Evolutionary conservation across 2,888 invertebrate genomes (phyloP), one percentile per base, ranked within the genome.

Genomic region (Caenorhabditis drosophilae): DNA sequence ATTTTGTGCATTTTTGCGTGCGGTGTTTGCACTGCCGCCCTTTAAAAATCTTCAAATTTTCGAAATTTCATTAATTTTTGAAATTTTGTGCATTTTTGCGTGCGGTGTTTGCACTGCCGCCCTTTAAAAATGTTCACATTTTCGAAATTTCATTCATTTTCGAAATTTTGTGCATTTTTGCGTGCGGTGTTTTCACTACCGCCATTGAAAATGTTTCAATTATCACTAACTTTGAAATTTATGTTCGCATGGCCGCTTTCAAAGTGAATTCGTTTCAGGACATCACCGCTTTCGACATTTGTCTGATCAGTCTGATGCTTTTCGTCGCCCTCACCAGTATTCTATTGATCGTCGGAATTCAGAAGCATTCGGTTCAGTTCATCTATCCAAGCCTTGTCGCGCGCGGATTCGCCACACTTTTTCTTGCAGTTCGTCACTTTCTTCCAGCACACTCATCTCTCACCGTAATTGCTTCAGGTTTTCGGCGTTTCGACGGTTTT

Each of bases 401-500:
- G 12, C 59, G 80, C 16, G 75, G 74, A 0, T 34, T 72, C 2
- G 53, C 78, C n/a, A 62, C 74, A 25, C 62, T 80, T 25, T 80
- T 80, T 47, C 66, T 80, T 16, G 66, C 75, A 22, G 79, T 78
- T 58, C 26, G 41, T 38, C 11, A 4, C 11, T n/a, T n/a, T n/a
- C n/a, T n/a, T n/a, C n/a, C n/a, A n/a, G n/a, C n/a, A n/a, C n/a
- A n/a, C n/a, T n/a, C n/a, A n/a, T n/a, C n/a, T n/a, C n/a, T n/a
- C n/a, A n/a, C n/a, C n/a, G n/a, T n/a, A n/a, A n/a, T n/a, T n/a
- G n/a, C n/a, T 53, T 44, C 36, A 70, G 71, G 67, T 66, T 9
- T 79, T 79, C 55, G 79, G 79, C 35, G 79, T 79, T 7, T 78
- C 75, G 6, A 64, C 70, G 4, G 73, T 77, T 23, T 75, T 79